These are phyloP conservation scores for Sebastes fasciatus DNA, from an alignment of 2,113 vertebrate genomes.

Conservation along the genomic window DNA sequence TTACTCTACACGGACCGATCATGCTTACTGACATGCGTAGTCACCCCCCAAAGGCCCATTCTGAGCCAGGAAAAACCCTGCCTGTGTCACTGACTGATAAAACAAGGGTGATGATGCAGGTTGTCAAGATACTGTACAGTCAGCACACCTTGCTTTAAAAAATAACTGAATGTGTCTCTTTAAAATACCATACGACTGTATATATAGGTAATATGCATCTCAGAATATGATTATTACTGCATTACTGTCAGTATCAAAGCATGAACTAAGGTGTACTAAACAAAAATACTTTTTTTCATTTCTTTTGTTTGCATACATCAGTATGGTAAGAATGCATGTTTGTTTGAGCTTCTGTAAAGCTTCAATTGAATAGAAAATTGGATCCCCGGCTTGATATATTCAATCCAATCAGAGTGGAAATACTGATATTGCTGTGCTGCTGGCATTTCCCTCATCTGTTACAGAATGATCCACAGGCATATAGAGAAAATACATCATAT, in stretches of 20 bases:
- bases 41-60: too few species aligned
- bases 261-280: neutral
- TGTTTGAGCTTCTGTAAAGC: neutral
- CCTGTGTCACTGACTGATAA: neutral
- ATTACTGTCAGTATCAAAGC: neutral
- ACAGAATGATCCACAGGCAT: neutral
- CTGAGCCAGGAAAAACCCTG: too few species aligned
- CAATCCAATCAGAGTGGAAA: neutral
- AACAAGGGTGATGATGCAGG: neutral
- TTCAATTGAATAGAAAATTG: neutral
- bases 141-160: neutral
- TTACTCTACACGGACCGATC: too few species aligned
- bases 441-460: neutral
- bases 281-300: neutral
- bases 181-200: neutral
- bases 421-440: neutral
- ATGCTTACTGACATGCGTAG: too few species aligned
- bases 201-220: neutral
- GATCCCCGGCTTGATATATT: neutral
- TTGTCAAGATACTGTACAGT: neutral
- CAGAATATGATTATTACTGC: neutral
- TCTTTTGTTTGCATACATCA: neutral
- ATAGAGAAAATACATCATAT: neutral
- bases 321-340: too few species aligned
- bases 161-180: neutral